Evolutionary conservation across 2,797 vertebrate species (phyloP), one percentile per base, ranked within the genome.

Genomic region (Anguilla obscura): DNA sequence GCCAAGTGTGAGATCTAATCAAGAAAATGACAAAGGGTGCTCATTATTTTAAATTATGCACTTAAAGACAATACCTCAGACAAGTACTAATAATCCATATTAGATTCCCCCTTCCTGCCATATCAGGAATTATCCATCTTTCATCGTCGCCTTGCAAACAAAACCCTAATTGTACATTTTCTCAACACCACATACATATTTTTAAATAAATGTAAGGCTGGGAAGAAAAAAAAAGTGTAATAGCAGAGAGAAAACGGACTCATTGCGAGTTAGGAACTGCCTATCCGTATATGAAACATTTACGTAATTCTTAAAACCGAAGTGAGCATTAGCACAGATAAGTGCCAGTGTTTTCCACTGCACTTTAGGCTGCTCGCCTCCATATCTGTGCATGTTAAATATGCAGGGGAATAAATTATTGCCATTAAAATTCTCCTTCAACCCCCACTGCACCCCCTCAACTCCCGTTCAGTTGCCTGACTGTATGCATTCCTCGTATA

Each of bases 111-210:
- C 95, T 95, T 95, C 93, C 94, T 95, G 95, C 93, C 95, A 96
- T 95, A 95, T 96, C 94, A 94, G 93, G 90, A 94, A 95, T 94
- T 94, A 94, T 94, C 93, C 92, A 96, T 95, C 94, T 96, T 96
- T 96, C 96, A 96, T 96, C 95, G 96, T 96, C 95, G 95, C 94
- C 95, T 96, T 94, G 93, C 94, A 96, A 96, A 96, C 95, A 96
- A 95, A 95, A 96, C 93, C 93, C 89, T 91, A 94, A 94, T 95
- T 94, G 94, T 93, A 96, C 94, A 95, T 94, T 95, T 94, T 93
- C 91, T 92, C 93, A 95, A 95, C 95, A 93, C 93, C 93, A 86
- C 91, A 91, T 89, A 96, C 95, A 96, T 96, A 93, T 94, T 94
- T 93, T 96, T 96, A 95, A 96, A 96, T 84, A 50, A 87, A 96